Percentiles rank a stretch among this genome's conserved stretches.
phyloP scores from a whole-genome alignment of 2,888 invertebrate species.

The Drosophila histrio region DNA sequence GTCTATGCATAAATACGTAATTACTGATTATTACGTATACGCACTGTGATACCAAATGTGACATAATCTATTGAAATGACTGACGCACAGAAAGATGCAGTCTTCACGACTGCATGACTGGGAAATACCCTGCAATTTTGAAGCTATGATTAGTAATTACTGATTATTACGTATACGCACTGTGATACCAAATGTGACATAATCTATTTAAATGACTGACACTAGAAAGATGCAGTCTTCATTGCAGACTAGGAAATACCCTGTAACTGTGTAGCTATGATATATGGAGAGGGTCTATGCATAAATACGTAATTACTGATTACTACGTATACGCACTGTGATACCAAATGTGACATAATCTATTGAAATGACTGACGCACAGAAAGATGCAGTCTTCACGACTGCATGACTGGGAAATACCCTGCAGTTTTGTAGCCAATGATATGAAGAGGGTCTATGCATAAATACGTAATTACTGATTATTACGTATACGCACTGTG shows the following conservation, averaged over 20 bases:
- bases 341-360: neutral
- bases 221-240: too few species aligned
- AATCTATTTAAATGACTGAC: neutral
- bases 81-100: neutral
- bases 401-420: too few species aligned
- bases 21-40: conserved; percentile 9
- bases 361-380: neutral
- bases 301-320: conserved; percentile 12
- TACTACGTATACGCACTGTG: neutral
- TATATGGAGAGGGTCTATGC: neutral
- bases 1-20: conserved; percentile 10
- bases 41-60: neutral
- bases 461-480: conserved; percentile 16
- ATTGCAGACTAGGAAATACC: too few species aligned
- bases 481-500: conserved; percentile 3
- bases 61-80: neutral
- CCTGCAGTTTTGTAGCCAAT: neutral
- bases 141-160: too few species aligned
- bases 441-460: neutral
- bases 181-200: neutral
- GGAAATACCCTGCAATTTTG: too few species aligned
- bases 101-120: too few species aligned
- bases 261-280: neutral
- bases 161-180: neutral
- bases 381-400: too few species aligned